Evolutionary conservation across 2,797 vertebrate species (phyloP), one percentile per base, ranked within the genome.

Genomic region (Cyclopterus lumpus): DNA sequence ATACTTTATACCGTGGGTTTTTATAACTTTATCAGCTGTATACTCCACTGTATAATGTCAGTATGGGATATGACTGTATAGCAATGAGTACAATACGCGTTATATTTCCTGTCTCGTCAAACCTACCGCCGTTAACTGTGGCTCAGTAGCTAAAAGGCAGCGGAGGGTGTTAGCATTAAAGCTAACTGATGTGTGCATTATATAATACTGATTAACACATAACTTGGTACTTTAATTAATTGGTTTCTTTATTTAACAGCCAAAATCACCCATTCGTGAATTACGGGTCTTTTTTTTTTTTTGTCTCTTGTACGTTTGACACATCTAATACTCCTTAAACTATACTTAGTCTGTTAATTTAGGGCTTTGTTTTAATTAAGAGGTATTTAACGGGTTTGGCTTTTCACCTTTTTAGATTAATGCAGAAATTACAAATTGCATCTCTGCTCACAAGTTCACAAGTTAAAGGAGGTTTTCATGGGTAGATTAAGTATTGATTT

Each of bases 21-120:
- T 80, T 58, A 46, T 55, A 66, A 64, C 62, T 67, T 62, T 64
- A 74, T 79, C 60, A 70, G 30, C 24, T 65, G 22, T 24, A 8
- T 28, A 9, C 49, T 73, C 30, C 34, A 18, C 57, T 38, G 16
- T 10, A 46, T 70, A 36, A 54, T 75, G 32, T 59, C 61, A 38
- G 44, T 40, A 51, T n/a, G 44, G 22, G 26, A 42, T 34, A 40
- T 20, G 20, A 66, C n/a, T 36, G 8, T 34, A 38, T 11, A 7
- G 6, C n/a, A 54, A n/a, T 22, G 7, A n/a, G 24, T 49, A 58
- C 67, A 67, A 22, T 30, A n/a, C 26, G 20, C 51, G 63, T 26
- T 11, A 22, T 40, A 10, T 16, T 69, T 28, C 9, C 51, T 2
- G 1, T 62, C 26, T 40, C 26, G 26, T 67, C 36, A 67, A n/a